Conservation (phyloP, 2,888 invertebrate genomes). For the Drosophila macrospina region DNA sequence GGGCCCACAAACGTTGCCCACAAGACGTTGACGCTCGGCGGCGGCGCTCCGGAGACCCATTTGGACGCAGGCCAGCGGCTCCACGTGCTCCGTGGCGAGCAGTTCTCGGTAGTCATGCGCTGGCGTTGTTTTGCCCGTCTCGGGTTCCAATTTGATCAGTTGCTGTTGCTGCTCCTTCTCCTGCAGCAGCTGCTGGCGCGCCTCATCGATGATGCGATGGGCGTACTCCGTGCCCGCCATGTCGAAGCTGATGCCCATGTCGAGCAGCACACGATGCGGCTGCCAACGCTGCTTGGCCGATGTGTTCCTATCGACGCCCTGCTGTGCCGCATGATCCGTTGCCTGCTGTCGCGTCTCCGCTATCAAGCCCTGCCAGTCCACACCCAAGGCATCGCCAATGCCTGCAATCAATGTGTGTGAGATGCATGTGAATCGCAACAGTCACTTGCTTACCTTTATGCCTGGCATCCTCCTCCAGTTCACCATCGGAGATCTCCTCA, state of each 20-base stretch:
- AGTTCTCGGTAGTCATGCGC: slow-evolving; percentile 85
- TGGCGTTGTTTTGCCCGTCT: slow-evolving; percentile 57
- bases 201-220: slow-evolving; percentile 84
- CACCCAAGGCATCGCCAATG: slow-evolving; percentile 96
- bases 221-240: slow-evolving; percentile 90
- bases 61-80: slow-evolving; percentile 86
- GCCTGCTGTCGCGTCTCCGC: slow-evolving; percentile 88
- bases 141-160: slow-evolving; percentile 24
- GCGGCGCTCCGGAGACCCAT: slow-evolving; percentile 88
- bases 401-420: slow-evolving; percentile 54
- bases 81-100: slow-evolving; percentile 81
- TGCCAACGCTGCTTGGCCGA: slow-evolving; percentile 92
- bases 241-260: slow-evolving; percentile 92
- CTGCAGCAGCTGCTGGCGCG: slow-evolving; percentile 80
- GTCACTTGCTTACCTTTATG: slow-evolving; percentile 85
- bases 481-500: slow-evolving; percentile 96
- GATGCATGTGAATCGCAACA: not conserved
- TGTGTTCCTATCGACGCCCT: slow-evolving; percentile 84
- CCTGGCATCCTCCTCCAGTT: slow-evolving; percentile 94
- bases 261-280: slow-evolving; percentile 91
- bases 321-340: slow-evolving; percentile 70
- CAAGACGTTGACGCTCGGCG: slow-evolving; percentile 88
- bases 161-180: slow-evolving; percentile 65
- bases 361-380: slow-evolving; percentile 96
- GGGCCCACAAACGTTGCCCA: slow-evolving; percentile 91